phyloP scores from a whole-genome alignment of 2,113 vertebrate species.

The Andinoacara biseriatus region DNA sequence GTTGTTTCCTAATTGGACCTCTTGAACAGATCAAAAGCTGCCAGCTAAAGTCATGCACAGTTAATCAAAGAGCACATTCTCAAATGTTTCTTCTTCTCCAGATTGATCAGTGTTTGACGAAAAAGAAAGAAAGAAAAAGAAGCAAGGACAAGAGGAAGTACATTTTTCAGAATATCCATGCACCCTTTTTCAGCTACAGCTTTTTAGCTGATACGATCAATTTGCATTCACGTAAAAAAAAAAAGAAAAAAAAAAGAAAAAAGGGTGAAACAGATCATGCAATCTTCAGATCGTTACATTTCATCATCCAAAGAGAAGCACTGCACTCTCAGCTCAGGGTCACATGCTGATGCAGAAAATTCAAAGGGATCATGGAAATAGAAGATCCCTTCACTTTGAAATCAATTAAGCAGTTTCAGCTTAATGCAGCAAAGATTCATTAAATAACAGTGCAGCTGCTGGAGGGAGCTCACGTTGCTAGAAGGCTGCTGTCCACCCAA shows the following conservation, averaged over 20 bases:
- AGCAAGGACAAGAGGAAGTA: neutral
- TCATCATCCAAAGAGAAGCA: constrained; percentile 24
- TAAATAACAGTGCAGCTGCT: constrained; percentile 29
- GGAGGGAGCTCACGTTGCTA: constrained; percentile 80
- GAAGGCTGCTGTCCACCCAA: constrained; percentile 66
- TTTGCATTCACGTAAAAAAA: constrained; percentile 13
- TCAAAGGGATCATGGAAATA: constrained; percentile 12
- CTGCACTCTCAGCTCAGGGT: constrained; percentile 4
- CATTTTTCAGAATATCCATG: constrained; percentile 21
- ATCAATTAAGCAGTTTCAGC: neutral
- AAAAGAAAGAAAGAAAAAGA: neutral
- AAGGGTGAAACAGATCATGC: constrained; percentile 41
- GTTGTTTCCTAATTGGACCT: neutral
- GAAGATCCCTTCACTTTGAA: constrained; percentile 9
- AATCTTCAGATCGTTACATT: neutral
- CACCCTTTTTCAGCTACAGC: constrained; percentile 3
- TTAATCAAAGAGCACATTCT: constrained; percentile 1
- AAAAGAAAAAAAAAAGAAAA: neutral
- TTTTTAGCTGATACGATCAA: neutral
- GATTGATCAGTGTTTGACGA: neutral
- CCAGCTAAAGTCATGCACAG: constrained; percentile 10
- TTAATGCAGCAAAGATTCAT: constrained; percentile 32
- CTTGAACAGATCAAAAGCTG: constrained; percentile 2
- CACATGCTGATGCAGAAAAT: constrained; percentile 49
- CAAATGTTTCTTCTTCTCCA: neutral